Evolutionary conservation across 2,888 invertebrate genomes (phyloP), one percentile per base, ranked within the genome.

Genomic region (Coelopa pilipes): DNA sequence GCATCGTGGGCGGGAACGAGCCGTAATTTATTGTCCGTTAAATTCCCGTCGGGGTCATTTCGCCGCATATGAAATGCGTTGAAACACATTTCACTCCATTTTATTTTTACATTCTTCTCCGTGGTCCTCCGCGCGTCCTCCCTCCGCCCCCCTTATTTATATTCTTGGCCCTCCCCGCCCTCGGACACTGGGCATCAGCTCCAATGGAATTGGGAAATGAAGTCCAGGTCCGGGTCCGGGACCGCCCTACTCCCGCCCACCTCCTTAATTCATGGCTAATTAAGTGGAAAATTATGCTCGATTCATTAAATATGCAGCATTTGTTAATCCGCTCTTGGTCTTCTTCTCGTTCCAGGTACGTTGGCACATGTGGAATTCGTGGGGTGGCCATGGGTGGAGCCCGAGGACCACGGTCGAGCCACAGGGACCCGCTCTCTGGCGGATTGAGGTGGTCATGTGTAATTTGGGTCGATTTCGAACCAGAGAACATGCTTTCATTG

Each of bases 1-100:
- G 12, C 24, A 19, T 9, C 21, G 57, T 70, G 57, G 34, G 70
- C 55, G 50, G 24, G 53, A 55, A 65, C 57, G 73, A 55, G 74
- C 66, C 73, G 77, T 82, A 83, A 85, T 84, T 85, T 85, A 84
- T 83, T 81, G 60, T 66, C 78, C 78, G 79, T 82, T 81, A 80
- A 82, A 81, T 79, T 84, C 85, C 84, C 84, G 81, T 80, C 80
- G 80, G 85, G 78, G 81, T 80, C 81, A 83, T 85, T 84, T 80
- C 78, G 80, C 79, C 83, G 81, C 83, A 85, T 82, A 81, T 80
- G 80, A 79, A 77, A 80, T 76, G 73, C 67, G 76, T 70, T 70
- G 63, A 65, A 76, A 77, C 75, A 76, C 72, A 76, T 77, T 78
- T 72, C 75, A 78, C 77, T 75, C 78, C 75, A 78, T 79, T 78